Percentiles rank a stretch among this genome's conserved stretches.
These are phyloP conservation scores for Crotalus tigris DNA, from an alignment of 2,113 vertebrate genomes.

Conservation along the genomic window DNA sequence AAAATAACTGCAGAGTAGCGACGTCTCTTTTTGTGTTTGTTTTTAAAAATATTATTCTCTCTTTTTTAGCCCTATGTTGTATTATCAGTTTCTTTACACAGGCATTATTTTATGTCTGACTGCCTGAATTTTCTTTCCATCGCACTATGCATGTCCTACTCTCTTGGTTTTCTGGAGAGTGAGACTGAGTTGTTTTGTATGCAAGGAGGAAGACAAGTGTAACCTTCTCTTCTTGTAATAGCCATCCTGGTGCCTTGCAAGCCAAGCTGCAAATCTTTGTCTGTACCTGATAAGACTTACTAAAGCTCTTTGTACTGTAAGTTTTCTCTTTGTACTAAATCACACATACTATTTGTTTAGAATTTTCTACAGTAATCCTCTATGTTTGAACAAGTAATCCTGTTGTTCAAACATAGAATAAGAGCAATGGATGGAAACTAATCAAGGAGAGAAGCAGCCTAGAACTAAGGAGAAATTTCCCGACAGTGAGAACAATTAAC, in stretches of 20 bases:
- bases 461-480: neutral
- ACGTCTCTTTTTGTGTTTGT: neutral
- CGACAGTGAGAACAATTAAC: neutral
- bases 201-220: neutral
- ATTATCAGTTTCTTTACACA: neutral
- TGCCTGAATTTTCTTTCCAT: neutral
- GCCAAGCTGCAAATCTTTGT: neutral
- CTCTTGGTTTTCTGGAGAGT: neutral
- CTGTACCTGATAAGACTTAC: neutral
- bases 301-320: neutral
- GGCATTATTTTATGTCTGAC: neutral
- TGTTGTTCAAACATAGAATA: neutral
- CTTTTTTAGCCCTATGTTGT: neutral
- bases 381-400: neutral
- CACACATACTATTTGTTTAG: neutral
- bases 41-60: neutral
- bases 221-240: neutral
- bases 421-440: neutral
- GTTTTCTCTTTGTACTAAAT: neutral
- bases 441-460: neutral
- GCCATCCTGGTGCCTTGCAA: neutral
- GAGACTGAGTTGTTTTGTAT: neutral
- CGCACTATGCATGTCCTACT: neutral
- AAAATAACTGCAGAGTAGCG: neutral
- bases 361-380: neutral